Evolutionary conservation across 2,888 invertebrate genomes (phyloP), one percentile per base, ranked within the genome.

Genomic region (Trichacis sp.): DNA sequence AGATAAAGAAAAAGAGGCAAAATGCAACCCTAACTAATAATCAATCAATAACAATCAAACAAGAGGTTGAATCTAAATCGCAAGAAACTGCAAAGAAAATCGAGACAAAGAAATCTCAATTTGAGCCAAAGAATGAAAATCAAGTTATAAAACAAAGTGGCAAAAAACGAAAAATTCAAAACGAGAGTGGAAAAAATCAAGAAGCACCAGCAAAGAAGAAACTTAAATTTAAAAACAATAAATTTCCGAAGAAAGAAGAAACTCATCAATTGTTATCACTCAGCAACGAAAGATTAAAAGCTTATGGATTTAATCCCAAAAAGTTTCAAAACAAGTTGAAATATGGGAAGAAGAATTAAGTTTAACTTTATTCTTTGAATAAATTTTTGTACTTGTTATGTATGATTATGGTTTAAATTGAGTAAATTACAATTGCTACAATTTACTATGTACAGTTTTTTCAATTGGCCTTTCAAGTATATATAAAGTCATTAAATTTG

Each of bases 251-350:
- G 36, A 56, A 52, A 24, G 45, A 54, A 14, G 47, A 56, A 1
- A 58, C 52, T n/a, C 57, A 72, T 33, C 64, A 69, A 43, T 60
- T 79, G n/a, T 56, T 72, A 15, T 66, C 73, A 1, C 55, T 81
- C 49, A 77, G 93, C 1, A 93, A 95, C 82, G 92, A 93, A 70
- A 88, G 98, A 69, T 87, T 98, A 6, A 89, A 91, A 77, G 96
- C 96, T 0, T 98, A 94, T 82, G 97, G 97, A 53, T 89, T 97
- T 36, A 96, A 96, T 86, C 96, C 96, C 0, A 94, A 93, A 77
- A 95, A 94, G 80, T 94, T 92, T 76, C 92, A 91, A 78, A 91
- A 91, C 77, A 92, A 91, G 83, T 85, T 92, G 69, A 92, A 91
- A 79, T 92, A 91, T 72, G 87, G 88, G 65, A 88, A 88, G 64